phyloP scores from a whole-genome alignment of 2,113 vertebrate genomes.

The Xiphophorus hellerii region DNA sequence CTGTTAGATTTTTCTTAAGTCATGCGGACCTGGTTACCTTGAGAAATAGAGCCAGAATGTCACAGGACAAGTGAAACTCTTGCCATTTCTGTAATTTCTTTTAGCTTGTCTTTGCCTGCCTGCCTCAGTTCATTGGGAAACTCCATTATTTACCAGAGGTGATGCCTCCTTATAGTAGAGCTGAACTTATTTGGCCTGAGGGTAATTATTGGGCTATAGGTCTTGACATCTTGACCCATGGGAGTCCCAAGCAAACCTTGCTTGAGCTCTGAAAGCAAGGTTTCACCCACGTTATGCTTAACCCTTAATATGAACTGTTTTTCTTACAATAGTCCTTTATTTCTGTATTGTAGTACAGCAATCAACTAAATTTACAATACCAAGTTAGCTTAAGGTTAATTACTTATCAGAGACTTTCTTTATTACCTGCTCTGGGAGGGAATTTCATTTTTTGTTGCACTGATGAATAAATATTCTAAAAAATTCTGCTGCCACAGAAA shows the following conservation, averaged over 20 bases:
- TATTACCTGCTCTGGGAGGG: background rate
- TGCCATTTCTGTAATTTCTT: too few relatives aligned
- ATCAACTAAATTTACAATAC: background rate
- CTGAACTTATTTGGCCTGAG: background rate
- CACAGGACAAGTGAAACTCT: too few relatives aligned
- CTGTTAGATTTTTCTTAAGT: background rate
- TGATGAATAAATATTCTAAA: background rate
- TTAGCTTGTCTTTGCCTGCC: background rate
- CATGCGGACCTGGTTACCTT: background rate
- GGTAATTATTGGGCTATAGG: background rate
- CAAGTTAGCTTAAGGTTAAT: background rate
- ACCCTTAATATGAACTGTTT: background rate
- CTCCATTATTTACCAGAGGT: background rate
- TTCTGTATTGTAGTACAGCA: background rate
- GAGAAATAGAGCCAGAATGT: background rate
- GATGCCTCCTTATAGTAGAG: background rate
- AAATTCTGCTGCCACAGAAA: too few relatives aligned
- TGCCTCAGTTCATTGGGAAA: background rate
- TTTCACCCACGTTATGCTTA: background rate
- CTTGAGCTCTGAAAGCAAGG: background rate
- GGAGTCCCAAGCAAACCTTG: background rate
- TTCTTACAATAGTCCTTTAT: background rate
- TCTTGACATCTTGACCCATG: background rate
- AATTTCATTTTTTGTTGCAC: slow-evolving; percentile 2
- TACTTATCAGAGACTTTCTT: too few relatives aligned